These are phyloP conservation scores for Operophtera brumata DNA, from an alignment of 2,888 invertebrate species.

Conservation along the genomic window DNA sequence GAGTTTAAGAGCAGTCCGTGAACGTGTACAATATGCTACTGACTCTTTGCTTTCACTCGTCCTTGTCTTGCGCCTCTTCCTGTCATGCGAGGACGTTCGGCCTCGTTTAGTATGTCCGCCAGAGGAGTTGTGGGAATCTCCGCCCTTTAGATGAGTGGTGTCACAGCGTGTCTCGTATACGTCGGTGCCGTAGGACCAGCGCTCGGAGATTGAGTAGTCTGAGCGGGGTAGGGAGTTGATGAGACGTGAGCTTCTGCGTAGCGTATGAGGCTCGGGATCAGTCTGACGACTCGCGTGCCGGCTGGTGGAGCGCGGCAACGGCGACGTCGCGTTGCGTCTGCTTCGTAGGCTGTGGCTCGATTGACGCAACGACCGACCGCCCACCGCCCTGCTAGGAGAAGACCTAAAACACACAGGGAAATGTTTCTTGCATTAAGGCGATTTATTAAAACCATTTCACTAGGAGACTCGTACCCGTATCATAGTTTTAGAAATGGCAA, in stretches of 20 bases:
- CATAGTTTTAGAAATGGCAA: background rate
- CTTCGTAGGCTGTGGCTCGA: conserved; percentile 67
- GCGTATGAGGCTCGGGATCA: conserved; percentile 66
- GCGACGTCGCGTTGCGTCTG: conserved; percentile 68
- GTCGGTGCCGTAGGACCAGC: conserved; percentile 80
- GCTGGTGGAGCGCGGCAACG: conserved; percentile 63
- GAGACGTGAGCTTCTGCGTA: conserved; percentile 76
- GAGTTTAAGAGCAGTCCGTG: conserved; percentile 72
- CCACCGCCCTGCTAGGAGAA: conserved; percentile 81
- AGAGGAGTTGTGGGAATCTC: conserved; percentile 57
- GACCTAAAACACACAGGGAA: conserved; percentile 55
- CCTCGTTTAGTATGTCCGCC: conserved; percentile 57
- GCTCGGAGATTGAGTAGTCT: conserved; percentile 80
- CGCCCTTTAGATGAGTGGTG: conserved; percentile 58
- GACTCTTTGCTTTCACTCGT: conserved; percentile 61
- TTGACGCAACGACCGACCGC: conserved; percentile 79
- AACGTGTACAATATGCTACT: conserved; percentile 74
- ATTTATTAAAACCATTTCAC: background rate
- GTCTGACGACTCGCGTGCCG: conserved; percentile 56
- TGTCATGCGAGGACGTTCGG: conserved; percentile 70
- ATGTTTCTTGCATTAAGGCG: conserved; percentile 2
- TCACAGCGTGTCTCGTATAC: conserved; percentile 77
- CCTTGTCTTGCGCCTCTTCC: conserved; percentile 64
- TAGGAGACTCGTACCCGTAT: background rate
- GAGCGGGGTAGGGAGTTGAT: conserved; percentile 70